These are phyloP conservation scores for Silurus meridionalis DNA, from an alignment of 2,113 vertebrate genomes.

Conservation along the genomic window DNA sequence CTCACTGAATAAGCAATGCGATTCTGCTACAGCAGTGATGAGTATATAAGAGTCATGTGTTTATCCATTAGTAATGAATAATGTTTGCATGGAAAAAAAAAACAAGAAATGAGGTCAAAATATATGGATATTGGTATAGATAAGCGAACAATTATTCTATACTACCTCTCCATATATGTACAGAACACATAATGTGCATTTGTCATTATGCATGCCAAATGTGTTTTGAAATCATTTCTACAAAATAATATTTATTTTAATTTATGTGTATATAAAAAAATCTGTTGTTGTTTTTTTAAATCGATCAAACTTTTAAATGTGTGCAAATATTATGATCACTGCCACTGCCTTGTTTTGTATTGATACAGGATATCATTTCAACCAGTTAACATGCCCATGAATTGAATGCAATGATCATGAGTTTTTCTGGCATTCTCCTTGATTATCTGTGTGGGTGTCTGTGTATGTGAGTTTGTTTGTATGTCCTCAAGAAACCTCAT, in stretches of 20 bases:
- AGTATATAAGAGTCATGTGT: neutral
- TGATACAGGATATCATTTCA: neutral
- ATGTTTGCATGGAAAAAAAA: neutral
- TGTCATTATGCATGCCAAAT: neutral
- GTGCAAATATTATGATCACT: neutral
- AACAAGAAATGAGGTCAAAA: neutral
- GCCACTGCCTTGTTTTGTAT: neutral
- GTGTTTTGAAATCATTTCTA: neutral
- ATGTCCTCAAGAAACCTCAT: neutral
- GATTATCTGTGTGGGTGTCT: neutral
- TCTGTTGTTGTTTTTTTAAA: neutral
- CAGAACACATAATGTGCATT: neutral
- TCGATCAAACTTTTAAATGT: neutral
- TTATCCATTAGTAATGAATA: neutral
- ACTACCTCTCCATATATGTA: neutral
- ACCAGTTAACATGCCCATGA: neutral
- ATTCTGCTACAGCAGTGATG: conserved; percentile 2
- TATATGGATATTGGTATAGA: neutral
- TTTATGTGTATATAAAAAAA: neutral
- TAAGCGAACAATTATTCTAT: neutral
- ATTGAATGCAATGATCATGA: neutral
- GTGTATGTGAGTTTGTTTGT: neutral
- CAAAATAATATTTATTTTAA: neutral
- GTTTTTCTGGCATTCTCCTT: neutral
- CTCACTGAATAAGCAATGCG: conserved; percentile 26